phyloP scores from a whole-genome alignment of 2,797 vertebrate species.

The Smutsia temminckii region DNA sequence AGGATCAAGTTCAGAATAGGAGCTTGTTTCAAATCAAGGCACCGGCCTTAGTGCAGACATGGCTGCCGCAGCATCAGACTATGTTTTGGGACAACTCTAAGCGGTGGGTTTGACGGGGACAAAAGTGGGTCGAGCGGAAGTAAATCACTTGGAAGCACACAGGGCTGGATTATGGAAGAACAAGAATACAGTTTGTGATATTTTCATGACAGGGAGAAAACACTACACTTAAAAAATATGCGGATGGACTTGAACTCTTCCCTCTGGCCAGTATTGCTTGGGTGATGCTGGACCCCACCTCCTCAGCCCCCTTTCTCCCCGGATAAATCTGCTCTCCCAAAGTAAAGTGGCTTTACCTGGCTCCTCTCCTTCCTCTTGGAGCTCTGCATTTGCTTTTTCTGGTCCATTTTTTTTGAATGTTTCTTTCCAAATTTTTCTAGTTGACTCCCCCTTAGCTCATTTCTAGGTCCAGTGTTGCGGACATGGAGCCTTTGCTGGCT shows the following conservation, averaged over 20 bases:
- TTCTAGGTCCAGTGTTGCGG: not conserved
- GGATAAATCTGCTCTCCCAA: no score
- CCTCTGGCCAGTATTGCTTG: not conserved
- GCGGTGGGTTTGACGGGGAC: not conserved
- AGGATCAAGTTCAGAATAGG: not conserved
- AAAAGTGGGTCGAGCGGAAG: not conserved
- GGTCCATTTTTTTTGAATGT: not conserved
- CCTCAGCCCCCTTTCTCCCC: no score
- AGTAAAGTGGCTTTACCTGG: no score
- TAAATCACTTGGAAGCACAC: not conserved
- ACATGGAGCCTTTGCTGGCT: not conserved
- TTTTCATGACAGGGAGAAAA: not conserved
- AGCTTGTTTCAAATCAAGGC: not conserved
- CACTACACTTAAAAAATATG: not conserved
- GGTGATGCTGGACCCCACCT: not conserved
- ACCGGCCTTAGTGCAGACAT: not conserved
- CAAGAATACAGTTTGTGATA: not conserved
- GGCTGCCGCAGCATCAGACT: not conserved
- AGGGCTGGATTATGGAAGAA: not conserved
- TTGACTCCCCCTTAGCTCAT: not conserved
- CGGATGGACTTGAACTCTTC: not conserved
- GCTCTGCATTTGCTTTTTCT: not conserved
- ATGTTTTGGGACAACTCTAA: not conserved
- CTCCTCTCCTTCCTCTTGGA: not conserved
- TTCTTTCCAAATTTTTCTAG: not conserved